A percentile compares a stretch with the other conserved stretches of the same genome.
Evolutionary conservation across 2,113 vertebrate genomes (phyloP).

Genomic region (Crotalus helleri): DNA sequence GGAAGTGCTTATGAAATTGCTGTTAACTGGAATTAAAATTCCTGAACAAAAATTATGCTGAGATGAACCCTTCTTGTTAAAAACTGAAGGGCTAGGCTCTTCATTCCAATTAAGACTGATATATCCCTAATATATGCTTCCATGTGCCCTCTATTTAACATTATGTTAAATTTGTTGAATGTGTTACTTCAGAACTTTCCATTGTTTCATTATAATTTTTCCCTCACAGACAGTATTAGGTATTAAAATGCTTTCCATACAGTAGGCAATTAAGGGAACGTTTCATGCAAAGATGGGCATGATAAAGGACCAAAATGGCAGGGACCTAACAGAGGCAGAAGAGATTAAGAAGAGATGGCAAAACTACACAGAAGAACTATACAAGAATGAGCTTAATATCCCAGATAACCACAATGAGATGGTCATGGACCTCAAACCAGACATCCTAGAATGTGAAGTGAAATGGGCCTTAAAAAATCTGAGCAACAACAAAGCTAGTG

Average conservation of each 20-base stretch:
- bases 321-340: too few species aligned
- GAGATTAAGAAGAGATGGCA: too few species aligned
- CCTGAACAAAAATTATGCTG: background rate
- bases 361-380: too few species aligned
- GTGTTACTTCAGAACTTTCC: background rate
- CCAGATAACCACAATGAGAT: too few species aligned
- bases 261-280: too few species aligned
- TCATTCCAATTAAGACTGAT: background rate
- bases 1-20: background rate
- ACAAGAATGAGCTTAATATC: too few species aligned
- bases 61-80: background rate
- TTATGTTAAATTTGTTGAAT: background rate
- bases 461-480: too few species aligned
- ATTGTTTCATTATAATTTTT: background rate
- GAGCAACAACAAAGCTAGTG: too few species aligned
- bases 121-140: background rate
- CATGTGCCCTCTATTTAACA: background rate
- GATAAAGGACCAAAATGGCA: too few species aligned
- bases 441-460: too few species aligned
- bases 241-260: background rate
- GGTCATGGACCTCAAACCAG: too few species aligned
- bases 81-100: background rate
- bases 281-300: too few species aligned
- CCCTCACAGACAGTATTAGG: background rate
- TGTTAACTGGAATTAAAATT: background rate